These are phyloP conservation scores for Platanista minor DNA, from an alignment of 2,113 vertebrate species.

Conservation along the genomic window DNA sequence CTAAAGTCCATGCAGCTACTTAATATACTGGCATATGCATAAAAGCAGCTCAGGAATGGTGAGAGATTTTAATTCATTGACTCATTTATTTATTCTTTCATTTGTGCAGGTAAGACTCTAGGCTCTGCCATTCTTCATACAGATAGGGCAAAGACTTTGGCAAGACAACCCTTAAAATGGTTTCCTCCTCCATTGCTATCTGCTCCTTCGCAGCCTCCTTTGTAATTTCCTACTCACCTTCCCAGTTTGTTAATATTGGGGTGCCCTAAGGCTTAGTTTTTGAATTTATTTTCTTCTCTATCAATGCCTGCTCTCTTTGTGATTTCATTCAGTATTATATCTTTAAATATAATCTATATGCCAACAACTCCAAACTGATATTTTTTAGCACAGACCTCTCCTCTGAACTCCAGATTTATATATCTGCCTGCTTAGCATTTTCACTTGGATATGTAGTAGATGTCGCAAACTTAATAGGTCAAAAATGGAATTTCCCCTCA, in stretches of 20 bases:
- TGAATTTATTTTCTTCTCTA: constrained; percentile 8
- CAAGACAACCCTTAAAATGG: not conserved
- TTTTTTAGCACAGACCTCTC: not conserved
- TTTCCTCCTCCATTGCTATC: not conserved
- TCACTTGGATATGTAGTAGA: not conserved
- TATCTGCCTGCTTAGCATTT: not conserved
- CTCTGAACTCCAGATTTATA: not conserved
- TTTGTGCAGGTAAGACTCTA: not conserved
- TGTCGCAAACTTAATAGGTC: not conserved
- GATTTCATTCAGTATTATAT: not conserved
- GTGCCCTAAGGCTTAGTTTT: not conserved
- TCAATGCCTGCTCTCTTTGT: not conserved
- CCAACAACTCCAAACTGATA: not conserved
- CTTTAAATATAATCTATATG: not conserved
- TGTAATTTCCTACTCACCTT: not conserved
- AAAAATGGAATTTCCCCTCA: not conserved
- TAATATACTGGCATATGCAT: not conserved
- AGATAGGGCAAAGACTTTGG: not conserved
- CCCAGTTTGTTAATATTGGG: not conserved
- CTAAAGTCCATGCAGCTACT: not conserved
- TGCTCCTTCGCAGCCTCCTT: not conserved
- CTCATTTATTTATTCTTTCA: not conserved
- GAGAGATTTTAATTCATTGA: not conserved
- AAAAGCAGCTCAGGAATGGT: not conserved
- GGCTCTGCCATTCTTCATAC: not conserved